Evolutionary conservation across 2,113 vertebrate species (phyloP).

Genomic region (Stomatorhinus ivindoensis): DNA sequence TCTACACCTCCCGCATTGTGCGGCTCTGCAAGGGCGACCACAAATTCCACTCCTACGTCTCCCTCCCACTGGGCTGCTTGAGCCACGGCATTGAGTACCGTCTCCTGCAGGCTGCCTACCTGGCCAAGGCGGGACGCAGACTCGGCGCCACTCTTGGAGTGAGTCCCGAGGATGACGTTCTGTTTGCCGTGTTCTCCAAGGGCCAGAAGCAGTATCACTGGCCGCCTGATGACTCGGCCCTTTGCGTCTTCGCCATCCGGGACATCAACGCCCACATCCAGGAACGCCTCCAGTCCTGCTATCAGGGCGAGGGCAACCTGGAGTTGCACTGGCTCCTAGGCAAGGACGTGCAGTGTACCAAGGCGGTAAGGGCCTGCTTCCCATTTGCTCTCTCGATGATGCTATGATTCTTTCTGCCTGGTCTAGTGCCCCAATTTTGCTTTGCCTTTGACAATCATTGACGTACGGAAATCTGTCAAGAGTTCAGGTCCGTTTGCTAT

Average conservation of each 20-base stretch:
- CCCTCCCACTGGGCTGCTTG: slow-evolving; percentile 82
- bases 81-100: slow-evolving; percentile 78
- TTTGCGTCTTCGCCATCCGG: slow-evolving; percentile 84
- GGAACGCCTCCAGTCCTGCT: slow-evolving; percentile 88
- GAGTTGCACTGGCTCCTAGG: slow-evolving; percentile 96
- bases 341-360: slow-evolving; percentile 90
- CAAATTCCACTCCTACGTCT: slow-evolving; percentile 96
- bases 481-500: background rate
- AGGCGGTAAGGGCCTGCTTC: slow-evolving; percentile 66
- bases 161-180: slow-evolving; percentile 75
- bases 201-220: slow-evolving; percentile 90
- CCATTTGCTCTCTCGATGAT: background rate
- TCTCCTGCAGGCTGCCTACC: slow-evolving; percentile 84
- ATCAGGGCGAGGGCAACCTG: slow-evolving; percentile 90
- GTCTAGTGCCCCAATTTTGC: background rate
- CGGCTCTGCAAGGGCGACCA: slow-evolving; percentile 91
- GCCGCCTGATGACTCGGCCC: slow-evolving; percentile 79
- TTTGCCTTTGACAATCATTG: background rate
- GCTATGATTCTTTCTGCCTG: too few relatives aligned
- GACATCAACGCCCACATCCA: slow-evolving; percentile 80
- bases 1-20: slow-evolving; percentile 88
- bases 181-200: slow-evolving; percentile 93
- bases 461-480: background rate
- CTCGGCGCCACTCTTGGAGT: slow-evolving; percentile 78
- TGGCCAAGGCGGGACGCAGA: slow-evolving; percentile 73